phyloP scores from a whole-genome alignment of 2,797 vertebrate genomes.

The Dryobates pubescens region DNA sequence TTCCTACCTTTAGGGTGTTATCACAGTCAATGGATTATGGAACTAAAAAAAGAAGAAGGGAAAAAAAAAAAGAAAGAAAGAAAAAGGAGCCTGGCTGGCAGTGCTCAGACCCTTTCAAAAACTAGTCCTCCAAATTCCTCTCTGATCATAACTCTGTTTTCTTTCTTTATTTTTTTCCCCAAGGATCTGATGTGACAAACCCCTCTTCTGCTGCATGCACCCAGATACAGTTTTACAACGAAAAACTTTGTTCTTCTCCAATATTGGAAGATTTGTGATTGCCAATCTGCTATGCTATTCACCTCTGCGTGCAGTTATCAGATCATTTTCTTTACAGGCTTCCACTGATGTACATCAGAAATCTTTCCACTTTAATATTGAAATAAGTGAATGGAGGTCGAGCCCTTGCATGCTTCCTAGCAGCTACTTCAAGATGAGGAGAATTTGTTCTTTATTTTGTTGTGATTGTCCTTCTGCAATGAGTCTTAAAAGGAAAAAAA shows the following conservation, averaged over 20 bases:
- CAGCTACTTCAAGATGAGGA: slow-evolving; percentile 9
- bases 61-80: too few species aligned
- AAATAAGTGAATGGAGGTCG: not conserved
- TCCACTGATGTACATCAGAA: slow-evolving; percentile 5
- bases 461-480: not conserved
- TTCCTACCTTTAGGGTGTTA: not conserved
- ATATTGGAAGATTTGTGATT: not conserved
- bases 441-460: not conserved
- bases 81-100: not conserved
- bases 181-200: slow-evolving; percentile 4
- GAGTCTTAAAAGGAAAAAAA: not conserved
- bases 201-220: not conserved
- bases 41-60: not conserved
- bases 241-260: slow-evolving; percentile 34
- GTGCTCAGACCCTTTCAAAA: not conserved
- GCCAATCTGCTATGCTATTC: not conserved
- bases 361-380: not conserved
- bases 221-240: not conserved
- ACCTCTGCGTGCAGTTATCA: slow-evolving; percentile 28
- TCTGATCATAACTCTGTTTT: slow-evolving; percentile 36
- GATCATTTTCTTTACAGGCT: slow-evolving; percentile 11
- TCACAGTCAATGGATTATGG: not conserved
- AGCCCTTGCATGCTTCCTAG: not conserved
- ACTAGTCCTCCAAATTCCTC: not conserved
- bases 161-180: not conserved